A percentile compares a stretch with the other conserved stretches of the same genome.
Conservation (phyloP, 2,888 invertebrate species). For the Eupelmus urozonus region DNA sequence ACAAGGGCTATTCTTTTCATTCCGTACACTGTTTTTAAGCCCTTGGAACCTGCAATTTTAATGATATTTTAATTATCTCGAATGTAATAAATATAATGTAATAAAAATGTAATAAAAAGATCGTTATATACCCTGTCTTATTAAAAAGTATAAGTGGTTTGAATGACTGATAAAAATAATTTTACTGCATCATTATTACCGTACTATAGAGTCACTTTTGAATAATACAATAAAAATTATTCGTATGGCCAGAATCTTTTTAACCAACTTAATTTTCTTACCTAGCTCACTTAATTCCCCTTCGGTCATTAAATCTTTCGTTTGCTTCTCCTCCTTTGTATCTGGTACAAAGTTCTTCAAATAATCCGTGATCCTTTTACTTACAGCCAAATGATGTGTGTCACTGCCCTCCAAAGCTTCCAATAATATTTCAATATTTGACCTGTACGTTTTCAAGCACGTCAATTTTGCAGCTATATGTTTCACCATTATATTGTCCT, state of each 20-base stretch:
- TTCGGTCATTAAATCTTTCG: conserved; percentile 52
- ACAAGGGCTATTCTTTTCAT: conserved; percentile 39
- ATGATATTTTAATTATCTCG: too few species aligned
- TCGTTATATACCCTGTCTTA: too few species aligned
- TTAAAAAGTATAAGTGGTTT: too few species aligned
- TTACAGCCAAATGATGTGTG: conserved; percentile 28
- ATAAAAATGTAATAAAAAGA: too few species aligned
- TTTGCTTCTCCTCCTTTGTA: conserved; percentile 57
- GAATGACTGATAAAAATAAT: too few species aligned
- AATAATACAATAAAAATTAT: too few species aligned
- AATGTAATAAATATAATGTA: too few species aligned
- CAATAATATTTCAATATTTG: conserved; percentile 49
- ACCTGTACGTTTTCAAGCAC: conserved; percentile 39
- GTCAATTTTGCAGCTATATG: conserved; percentile 53
- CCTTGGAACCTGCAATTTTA: conserved; percentile 43
- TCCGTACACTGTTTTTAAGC: conserved; percentile 46
- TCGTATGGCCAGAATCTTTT: not conserved
- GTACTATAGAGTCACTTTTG: too few species aligned
- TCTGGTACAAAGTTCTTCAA: conserved; percentile 54
- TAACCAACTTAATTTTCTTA: not conserved
- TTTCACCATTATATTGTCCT: conserved; percentile 46
- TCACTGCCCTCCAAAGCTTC: conserved; percentile 52
- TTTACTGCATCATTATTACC: too few species aligned
- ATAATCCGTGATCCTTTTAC: conserved; percentile 52
- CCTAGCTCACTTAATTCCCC: conserved; percentile 48